Conservation (phyloP, 2,113 vertebrate species). For the Ptilonorhynchus violaceus region DNA sequence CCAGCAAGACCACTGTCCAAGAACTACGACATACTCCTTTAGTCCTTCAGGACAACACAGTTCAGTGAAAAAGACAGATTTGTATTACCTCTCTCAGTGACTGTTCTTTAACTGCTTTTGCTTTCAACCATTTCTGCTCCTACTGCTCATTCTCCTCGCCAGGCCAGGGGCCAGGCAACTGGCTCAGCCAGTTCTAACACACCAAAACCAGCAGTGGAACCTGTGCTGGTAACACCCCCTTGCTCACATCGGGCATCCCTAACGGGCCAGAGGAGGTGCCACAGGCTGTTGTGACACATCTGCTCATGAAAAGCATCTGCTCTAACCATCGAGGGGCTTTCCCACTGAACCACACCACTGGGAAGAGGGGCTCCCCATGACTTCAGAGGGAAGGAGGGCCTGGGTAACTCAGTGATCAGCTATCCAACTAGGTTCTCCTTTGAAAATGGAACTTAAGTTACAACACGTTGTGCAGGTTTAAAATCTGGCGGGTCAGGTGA, state of each 20-base stretch:
- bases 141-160: background rate
- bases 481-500: background rate
- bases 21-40: background rate
- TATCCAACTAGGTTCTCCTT: background rate
- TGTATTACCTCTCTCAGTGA: background rate
- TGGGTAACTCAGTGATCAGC: background rate
- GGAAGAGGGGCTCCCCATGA: background rate
- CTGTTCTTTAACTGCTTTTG: background rate
- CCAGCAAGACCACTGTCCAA: background rate
- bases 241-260: fast-evolving
- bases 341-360: fast-evolving
- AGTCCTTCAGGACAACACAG: background rate
- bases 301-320: background rate
- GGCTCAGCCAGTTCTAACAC: background rate
- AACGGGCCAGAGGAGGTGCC: background rate
- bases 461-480: background rate
- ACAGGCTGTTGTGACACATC: background rate
- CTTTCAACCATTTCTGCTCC: background rate
- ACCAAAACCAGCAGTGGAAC: background rate
- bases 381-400: background rate
- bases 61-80: background rate
- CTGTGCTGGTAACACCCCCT: background rate
- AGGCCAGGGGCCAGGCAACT: background rate
- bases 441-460: background rate
- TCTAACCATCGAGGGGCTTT: background rate